These are phyloP conservation scores for Labrus mixtus DNA, from an alignment of 2,113 vertebrate species.

Conservation along the genomic window DNA sequence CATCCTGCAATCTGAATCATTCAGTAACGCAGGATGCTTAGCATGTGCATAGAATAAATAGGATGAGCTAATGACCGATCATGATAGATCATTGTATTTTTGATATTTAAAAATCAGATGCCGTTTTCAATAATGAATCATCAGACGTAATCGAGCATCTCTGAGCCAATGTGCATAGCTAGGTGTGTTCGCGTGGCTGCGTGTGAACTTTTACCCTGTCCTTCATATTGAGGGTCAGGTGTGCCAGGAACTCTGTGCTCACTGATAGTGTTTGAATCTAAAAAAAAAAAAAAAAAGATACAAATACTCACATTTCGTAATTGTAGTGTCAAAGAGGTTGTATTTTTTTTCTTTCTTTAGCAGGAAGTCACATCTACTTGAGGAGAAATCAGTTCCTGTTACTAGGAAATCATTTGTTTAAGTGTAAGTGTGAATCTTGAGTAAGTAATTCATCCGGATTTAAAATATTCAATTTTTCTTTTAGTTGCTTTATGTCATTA, in stretches of 20 bases:
- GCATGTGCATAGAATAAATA: not conserved
- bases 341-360: not conserved
- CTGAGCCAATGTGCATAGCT: constrained; percentile 25
- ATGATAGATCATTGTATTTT: not conserved
- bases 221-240: constrained; percentile 64
- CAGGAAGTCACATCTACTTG: not conserved
- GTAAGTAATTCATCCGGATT: not conserved
- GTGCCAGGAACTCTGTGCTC: constrained; percentile 69
- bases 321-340: not conserved
- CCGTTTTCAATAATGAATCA: not conserved
- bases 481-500: not conserved
- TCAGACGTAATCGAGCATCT: constrained; percentile 2
- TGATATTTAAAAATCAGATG: not conserved
- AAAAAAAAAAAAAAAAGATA: constrained; percentile 20
- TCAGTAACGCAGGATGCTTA: not conserved
- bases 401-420: constrained; percentile 10
- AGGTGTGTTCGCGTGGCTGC: constrained; percentile 55
- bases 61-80: not conserved
- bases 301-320: constrained; percentile 37
- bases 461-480: not conserved
- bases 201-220: constrained; percentile 76
- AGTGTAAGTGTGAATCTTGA: not conserved
- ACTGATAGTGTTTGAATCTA: constrained; percentile 24
- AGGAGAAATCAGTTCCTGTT: not conserved
- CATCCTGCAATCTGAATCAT: not conserved